Evolutionary conservation across 2,888 invertebrate species (phyloP).

Genomic region (Agrochola macilenta): DNA sequence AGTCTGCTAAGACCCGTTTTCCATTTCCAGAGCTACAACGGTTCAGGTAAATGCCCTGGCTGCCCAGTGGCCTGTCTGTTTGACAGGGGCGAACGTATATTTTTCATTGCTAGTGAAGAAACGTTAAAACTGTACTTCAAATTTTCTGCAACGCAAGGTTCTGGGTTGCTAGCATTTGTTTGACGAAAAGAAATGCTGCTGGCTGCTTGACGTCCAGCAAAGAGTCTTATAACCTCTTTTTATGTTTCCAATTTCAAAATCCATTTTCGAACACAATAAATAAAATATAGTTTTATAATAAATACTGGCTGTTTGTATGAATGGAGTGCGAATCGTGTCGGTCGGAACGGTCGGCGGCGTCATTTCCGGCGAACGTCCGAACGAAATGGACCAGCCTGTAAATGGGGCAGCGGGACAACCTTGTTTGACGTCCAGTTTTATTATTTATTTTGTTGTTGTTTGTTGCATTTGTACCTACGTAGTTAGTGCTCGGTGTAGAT

Average conservation of each 20-base stretch:
- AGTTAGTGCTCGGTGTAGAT: background rate
- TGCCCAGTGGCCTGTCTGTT: no score
- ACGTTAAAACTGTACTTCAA: background rate
- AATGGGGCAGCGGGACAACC: conserved; percentile 56
- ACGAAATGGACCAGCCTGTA: conserved; percentile 54
- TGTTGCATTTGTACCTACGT: conserved; percentile 9
- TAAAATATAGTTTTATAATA: conserved; percentile 27
- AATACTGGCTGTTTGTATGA: conserved; percentile 38
- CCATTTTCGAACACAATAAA: conserved; percentile 17
- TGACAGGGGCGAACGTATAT: no score
- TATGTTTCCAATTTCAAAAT: conserved; percentile 24
- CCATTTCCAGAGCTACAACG: no score
- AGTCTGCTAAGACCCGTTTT: no score
- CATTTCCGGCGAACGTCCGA: conserved; percentile 62
- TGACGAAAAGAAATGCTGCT: background rate
- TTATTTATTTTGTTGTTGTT: conserved; percentile 44
- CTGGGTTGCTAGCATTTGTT: background rate
- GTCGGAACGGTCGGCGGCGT: conserved; percentile 53
- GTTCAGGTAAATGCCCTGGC: no score
- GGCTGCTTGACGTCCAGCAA: background rate
- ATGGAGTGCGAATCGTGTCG: conserved; percentile 47
- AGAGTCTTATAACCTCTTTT: background rate
- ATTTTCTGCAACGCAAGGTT: background rate
- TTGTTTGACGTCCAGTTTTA: conserved; percentile 36
- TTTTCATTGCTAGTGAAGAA: no score